Base-by-base conservation (phyloP, 2,113 vertebrate genomes). In the Etheostoma cragini region DNA sequence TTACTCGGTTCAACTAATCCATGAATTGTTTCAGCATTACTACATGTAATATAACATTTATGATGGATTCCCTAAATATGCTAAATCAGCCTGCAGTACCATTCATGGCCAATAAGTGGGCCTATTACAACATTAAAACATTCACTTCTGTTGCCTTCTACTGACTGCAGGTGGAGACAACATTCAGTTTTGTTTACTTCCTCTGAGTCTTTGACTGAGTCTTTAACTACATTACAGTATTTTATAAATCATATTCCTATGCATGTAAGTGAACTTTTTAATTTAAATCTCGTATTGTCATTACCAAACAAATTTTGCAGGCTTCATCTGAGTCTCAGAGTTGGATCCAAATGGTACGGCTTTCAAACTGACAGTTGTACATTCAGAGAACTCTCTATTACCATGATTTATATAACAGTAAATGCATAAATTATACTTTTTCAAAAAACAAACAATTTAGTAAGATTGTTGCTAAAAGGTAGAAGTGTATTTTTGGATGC, bases 121-220 rank as follows among this genome's bases (percentile, higher is more conserved):
- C 84, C 70, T 65, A 71, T 87, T 80, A 58, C 61, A 82, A 54
- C 56, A 80, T 26, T 3, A 83, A 83, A 73, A 22, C 13, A 26
- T 42, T 76, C n/a, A 46, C 8, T 7, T 58, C 10, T 42, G 53
- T 24, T 64, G 49, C 47, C n/a, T 14, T 47, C 11, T 12, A 3
- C 49, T 5, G 24, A 74, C 87, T 85, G 80, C 38, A 85, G 91
- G 64, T 84, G 88, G 88, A 72, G 86, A 86, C 81, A 80, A 54
- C 0, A 1, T 42, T 86, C 64, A 22, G 2, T 58, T 77, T 30
- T 30, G 33, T 63, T 68, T 69, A 16, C 30, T 30, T 75, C 12
- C 33, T 42, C 17, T 0, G 56, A 21, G 16, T 60, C 30, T 76
- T 30, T 60, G 30, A 30, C 17, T 0, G 58, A 21, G 16, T 60